phyloP scores from a whole-genome alignment of 2,113 vertebrate species.

The Pseudorasbora parva region DNA sequence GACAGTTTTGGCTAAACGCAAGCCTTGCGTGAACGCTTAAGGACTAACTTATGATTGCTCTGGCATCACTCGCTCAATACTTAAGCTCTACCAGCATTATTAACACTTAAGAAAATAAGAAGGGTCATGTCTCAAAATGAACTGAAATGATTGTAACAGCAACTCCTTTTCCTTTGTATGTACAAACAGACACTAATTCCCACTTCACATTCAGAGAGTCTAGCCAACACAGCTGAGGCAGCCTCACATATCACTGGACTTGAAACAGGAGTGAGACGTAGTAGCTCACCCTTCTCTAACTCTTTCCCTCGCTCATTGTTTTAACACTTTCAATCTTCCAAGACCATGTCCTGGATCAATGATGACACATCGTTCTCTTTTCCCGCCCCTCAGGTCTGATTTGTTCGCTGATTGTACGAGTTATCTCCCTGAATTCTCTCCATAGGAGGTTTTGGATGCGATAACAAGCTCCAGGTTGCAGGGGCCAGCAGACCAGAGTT shows the following conservation, averaged over 20 bases:
- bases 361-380: background rate
- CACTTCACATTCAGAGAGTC: conserved; percentile 36
- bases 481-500: conserved; percentile 57
- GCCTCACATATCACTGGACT: conserved; percentile 16
- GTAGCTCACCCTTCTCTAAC: background rate
- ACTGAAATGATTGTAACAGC: conserved; percentile 23
- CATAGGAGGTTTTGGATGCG: conserved; percentile 48
- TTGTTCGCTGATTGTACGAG: background rate
- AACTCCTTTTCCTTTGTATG: conserved; percentile 33
- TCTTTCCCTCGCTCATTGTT: conserved; percentile 16
- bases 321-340: conserved; percentile 15
- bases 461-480: conserved; percentile 40
- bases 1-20: conserved; percentile 14
- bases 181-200: conserved; percentile 28
- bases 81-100: background rate
- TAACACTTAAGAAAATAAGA: conserved; percentile 7
- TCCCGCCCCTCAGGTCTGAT: background rate
- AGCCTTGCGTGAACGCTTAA: background rate
- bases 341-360: conserved; percentile 7
- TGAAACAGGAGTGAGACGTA: conserved; percentile 5
- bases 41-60: background rate
- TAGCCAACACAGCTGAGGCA: conserved; percentile 30
- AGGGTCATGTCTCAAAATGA: background rate
- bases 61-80: background rate
- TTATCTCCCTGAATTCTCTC: conserved; percentile 31